Evolutionary conservation across 2,888 invertebrate genomes (phyloP), one percentile per base, ranked within the genome.

Genomic region (Bhutanitis thaidina): DNA sequence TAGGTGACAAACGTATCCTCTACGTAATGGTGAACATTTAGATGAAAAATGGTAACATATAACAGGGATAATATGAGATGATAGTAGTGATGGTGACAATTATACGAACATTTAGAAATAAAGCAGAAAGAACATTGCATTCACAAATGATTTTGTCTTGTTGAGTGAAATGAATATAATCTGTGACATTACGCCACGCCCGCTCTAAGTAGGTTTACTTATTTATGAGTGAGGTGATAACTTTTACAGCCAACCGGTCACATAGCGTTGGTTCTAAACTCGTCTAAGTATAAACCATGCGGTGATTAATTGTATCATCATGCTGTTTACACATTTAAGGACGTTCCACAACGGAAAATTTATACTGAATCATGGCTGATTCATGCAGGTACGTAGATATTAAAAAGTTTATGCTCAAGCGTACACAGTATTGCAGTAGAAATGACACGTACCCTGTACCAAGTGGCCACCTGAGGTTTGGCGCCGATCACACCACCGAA

Each of bases 371-470:
- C 67, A 64, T 51, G 46, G 55, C 53, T 66, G 69, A 69, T 63
- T 67, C 74, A 76, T 75, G 77, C 76, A 69, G 53, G 52, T 55
- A 4, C 51, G 58, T 55, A 40, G 52, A 57, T 52, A 49, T 34
- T 34, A 12, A 58, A 51, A 59, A 56, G 62, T 60, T 67, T 64
- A 62, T 60, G 58, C 37, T 10, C 39, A 52, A 48, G 52, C 52
- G 27, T 47, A 47, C 47, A 52, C 52, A 41, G 32, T 36, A 16
- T 51, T 41, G 41, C 59, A 59, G 48, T 59, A 68, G 71, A 70
- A 77, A 57, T 59, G 43, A 60, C 90, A 95, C 95, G 92, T 95
- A 96, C 95, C 95, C 95, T 93, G 93, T 94, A 96, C 95, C 96
- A 96, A 91, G 94, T 93, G 90, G 95, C 95, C 93, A 96, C 96